Base-by-base conservation (phyloP, 2,797 vertebrate genomes). In the Arctocebus calabarensis region DNA sequence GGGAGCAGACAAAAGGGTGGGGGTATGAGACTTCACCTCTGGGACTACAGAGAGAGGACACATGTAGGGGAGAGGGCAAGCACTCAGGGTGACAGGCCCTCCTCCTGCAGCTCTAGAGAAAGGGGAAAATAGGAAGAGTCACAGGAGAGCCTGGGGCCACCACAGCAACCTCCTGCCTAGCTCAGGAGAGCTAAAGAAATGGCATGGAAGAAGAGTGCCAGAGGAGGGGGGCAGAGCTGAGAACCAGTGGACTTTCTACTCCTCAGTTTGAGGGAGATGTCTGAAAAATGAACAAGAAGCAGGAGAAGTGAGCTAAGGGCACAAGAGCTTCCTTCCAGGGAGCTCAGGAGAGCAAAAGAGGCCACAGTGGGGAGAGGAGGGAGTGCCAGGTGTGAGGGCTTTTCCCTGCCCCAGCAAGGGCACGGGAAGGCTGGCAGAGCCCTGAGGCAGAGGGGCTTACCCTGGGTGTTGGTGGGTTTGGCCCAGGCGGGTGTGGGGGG, bases 391-490 rank as follows among this genome's bases (percentile, higher is more conserved):
- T 45, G 34, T 85, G 83, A 96, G 93, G 84, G 57, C 90, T 78
- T 94, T 73, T 95, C 94, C 94, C 82, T 81, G 89, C 84, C 82
- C 91, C 57, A 62, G 64, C 71, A 77, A 73, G 64, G 90, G 95
- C 64, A 25, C 59, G 48, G 93, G 90, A 71, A 98, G 98, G 94
- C 88, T 88, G 94, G 91, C 32, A 7, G 98, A 96, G 97, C 88
- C 90, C 34, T 2, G 22, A 25, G 92, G 95, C 96, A 87, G 91
- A 97, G 97, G 97, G 98, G 99, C 99, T 99, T 99, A 99, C 99
- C 99, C 97, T 99, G 98, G 94, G 98, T 99, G 98, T 98, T 98
- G 98, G 99, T 98, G 98, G 98, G 98, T 97, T 98, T 99, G 98
- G 97, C 96, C 84, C 97, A 90, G 45, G 98, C 97, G 74, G 97